A percentile compares a stretch with the other conserved stretches of the same genome.
Evolutionary conservation across 2,888 invertebrate genomes (phyloP).

Genomic region (Eledone cirrhosa): DNA sequence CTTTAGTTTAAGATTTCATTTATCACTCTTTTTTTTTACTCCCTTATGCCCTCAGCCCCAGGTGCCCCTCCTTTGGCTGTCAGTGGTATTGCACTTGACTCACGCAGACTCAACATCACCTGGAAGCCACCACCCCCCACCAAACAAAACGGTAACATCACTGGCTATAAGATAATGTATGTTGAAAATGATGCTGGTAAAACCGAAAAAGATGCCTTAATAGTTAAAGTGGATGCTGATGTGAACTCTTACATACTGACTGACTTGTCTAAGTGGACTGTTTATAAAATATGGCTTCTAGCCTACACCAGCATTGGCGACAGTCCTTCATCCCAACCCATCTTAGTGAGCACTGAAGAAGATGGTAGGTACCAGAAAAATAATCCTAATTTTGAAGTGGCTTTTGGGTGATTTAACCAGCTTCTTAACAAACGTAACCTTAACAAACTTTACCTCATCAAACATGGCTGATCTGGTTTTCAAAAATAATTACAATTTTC

Average conservation of each 20-base stretch:
- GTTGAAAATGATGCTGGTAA: constrained; percentile 66
- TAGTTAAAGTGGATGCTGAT: constrained; percentile 56
- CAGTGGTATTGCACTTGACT: constrained; percentile 85
- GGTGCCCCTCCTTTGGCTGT: constrained; percentile 96
- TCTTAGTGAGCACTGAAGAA: constrained; percentile 94
- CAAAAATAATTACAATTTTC: neutral
- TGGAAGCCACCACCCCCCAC: constrained; percentile 94
- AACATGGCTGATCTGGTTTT: neutral
- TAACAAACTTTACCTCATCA: too few species aligned
- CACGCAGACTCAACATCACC: constrained; percentile 86
- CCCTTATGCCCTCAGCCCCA: constrained; percentile 77
- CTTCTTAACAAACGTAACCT: too few species aligned
- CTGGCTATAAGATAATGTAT: constrained; percentile 61
- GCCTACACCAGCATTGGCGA: constrained; percentile 97
- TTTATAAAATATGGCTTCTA: constrained; percentile 95
- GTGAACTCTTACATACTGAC: constrained; percentile 76
- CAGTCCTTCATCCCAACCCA: constrained; percentile 89
- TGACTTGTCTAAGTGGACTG: constrained; percentile 92
- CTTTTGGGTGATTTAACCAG: constrained; percentile 25
- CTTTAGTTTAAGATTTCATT: constrained; percentile 36
- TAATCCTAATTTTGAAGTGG: constrained; percentile 28
- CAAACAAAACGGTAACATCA: constrained; percentile 80
- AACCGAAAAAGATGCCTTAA: constrained; percentile 72
- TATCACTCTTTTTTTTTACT: constrained; percentile 39
- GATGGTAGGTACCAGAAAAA: constrained; percentile 84